phyloP scores from a whole-genome alignment of 2,888 invertebrate genomes.

The Baccha elongata region DNA sequence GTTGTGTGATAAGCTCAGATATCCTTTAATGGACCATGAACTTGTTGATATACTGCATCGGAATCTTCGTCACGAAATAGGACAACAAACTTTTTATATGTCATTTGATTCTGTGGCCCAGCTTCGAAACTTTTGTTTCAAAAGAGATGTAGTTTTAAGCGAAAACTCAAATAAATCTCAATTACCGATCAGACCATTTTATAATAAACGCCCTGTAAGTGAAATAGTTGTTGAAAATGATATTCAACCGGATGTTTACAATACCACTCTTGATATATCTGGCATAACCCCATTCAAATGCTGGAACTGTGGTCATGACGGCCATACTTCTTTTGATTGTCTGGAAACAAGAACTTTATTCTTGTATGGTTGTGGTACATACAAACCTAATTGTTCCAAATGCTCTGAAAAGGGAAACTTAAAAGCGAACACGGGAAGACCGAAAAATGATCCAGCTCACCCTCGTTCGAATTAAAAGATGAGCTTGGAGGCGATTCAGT shows the following conservation, averaged over 20 bases:
- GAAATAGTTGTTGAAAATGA: background rate
- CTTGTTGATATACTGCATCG: constrained; percentile 16
- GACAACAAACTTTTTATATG: constrained; percentile 30
- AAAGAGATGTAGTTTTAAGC: constrained; percentile 24
- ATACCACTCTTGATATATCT: constrained; percentile 3
- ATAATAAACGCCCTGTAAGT: background rate
- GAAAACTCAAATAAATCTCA: constrained; percentile 7
- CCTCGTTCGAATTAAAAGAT: constrained; percentile 7
- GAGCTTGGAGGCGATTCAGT: background rate
- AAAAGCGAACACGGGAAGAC: constrained; percentile 5
- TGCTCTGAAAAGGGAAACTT: constrained; percentile 26
- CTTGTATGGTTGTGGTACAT: constrained; percentile 32
- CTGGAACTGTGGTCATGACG: constrained; percentile 8
- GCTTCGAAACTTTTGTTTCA: constrained; percentile 27
- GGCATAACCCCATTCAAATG: constrained; percentile 5
- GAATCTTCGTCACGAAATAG: constrained; percentile 12
- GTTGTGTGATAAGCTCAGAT: constrained; percentile 9
- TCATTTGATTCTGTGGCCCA: constrained; percentile 15
- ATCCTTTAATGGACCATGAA: constrained; percentile 25
- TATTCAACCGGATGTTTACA: background rate
- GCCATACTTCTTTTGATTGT: constrained; percentile 13
- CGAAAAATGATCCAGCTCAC: background rate
- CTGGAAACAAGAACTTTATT: constrained; percentile 9
- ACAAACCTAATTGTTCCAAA: constrained; percentile 27
- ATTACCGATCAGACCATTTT: constrained; percentile 1